Base-by-base conservation (phyloP, 2,888 invertebrate genomes). In the Dascillus cervinus region DNA sequence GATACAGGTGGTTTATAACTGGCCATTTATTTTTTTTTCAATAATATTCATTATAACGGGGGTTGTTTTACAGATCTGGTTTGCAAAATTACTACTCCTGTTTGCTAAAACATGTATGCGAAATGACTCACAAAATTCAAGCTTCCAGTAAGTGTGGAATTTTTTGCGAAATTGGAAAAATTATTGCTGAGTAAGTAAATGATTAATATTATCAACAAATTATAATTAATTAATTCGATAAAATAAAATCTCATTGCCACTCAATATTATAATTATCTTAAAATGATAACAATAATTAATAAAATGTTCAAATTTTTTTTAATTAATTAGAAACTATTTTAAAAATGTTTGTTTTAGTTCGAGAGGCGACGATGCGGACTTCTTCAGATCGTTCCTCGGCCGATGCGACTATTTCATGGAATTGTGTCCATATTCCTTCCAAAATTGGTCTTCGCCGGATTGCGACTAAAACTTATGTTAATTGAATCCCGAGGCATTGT, bases 371-470 rank as follows among this genome's bases (percentile, higher is more conserved):
- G 59, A 62, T 38, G 53, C 52, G 4, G 46, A 50, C 29, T 61
- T 58, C 32, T 56, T 62, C 26, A 54, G 48, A 39, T 51, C 51
- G 13, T 49, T 61, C 22, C 26, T 54, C 5, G 46, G 49, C 27
- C 53, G 52, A 37, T 61, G 60, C 40, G 33, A 44, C 13, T 6
- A 27, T 8, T 81, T 52, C 79, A 80, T 53, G 79, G 34, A 41
- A 19, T 15, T 33, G 4, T 38, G 38, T 22, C 21, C 28, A 4
- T 10, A 32, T 22, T 22, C 17, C 10, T 14, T 10, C 14, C 3
- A 6, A n/a, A n/a, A n/a, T n/a, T n/a, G n/a, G n/a, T n/a, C n/a
- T n/a, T n/a, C n/a, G n/a, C n/a, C n/a, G n/a, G n/a, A n/a, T n/a
- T n/a, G n/a, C n/a, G n/a, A n/a, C n/a, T n/a, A n/a, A n/a, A n/a